Evolutionary conservation across 2,888 invertebrate species (phyloP), one percentile per base, ranked within the genome.

Genomic region (Pseudococcus viburni): DNA sequence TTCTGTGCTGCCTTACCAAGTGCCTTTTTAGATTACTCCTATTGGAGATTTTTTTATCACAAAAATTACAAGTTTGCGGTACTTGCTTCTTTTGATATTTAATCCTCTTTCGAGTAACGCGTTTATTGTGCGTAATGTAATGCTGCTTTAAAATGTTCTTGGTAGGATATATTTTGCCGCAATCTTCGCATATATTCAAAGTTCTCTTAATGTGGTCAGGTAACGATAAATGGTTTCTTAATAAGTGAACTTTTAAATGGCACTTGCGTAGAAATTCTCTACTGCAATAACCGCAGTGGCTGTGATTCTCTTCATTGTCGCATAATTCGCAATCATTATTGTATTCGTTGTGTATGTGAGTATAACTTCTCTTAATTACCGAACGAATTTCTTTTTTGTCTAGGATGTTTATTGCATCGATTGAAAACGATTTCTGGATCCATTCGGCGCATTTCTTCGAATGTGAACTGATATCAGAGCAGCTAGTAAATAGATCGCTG

Each of bases 21-120:
- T 87, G 87, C 51, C 87, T 46, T 11, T 77, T 87, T 55, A 87
- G 51, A 87, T 87, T 87, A 80, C 87, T 87, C 12, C 15, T 77
- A 80, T 87, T 87, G 5, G 87, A 80, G 11, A 87, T 51, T 5
- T 11, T 48, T 77, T 87, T 87, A 51, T 33, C 19, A 19, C 87
- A 87, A n/a, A 51, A 80, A 9, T 87, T 22, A 51, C 87, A 87
- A 80, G 17, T 22, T 0, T 77, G 77, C 19, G 87, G 22, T 22
- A 51, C 26, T 33, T 33, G 26, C 26, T 33, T 33, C 1, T 33
- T 33, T 3, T 33, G 26, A 3, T 33, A 42, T 77, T 77, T 86
- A 12, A n/a, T 84, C 9, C 33, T 73, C 33, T 8, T 42, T 42
- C 42, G 42, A 42, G 42, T 42, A 6, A 42, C 42, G 42, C 6